Conservation (phyloP, 1,140 invertebrate species). For the Drosophila littoralis region DNA sequence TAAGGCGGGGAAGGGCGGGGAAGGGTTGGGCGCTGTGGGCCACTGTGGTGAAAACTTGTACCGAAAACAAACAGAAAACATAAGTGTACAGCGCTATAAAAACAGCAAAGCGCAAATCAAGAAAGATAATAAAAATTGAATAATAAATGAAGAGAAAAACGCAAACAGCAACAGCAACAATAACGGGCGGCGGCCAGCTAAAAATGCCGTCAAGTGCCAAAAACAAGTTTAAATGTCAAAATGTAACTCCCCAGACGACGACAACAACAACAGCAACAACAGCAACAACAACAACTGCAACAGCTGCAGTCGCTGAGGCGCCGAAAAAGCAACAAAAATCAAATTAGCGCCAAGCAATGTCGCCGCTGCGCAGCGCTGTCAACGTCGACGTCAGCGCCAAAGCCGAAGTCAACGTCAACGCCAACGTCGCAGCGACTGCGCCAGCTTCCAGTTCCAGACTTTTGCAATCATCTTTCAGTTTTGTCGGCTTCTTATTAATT, state of each 20-base stretch:
- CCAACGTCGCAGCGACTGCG: constrained; percentile 11
- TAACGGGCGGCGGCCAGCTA: constrained; percentile 28
- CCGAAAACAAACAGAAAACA: constrained; percentile 29
- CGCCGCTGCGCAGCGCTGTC: constrained; percentile 20
- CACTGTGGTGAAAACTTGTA: constrained; percentile 53
- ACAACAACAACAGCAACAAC: constrained; percentile 25
- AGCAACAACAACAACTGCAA: constrained; percentile 40
- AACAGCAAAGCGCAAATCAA: constrained; percentile 70
- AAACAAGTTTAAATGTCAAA: constrained; percentile 82
- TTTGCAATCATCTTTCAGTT: constrained; percentile 66
- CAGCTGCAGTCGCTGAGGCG: constrained; percentile 63
- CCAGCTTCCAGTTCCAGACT: constrained; percentile 29
- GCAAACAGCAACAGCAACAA: constrained; percentile 17
- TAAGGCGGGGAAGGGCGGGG: constrained; percentile 28
- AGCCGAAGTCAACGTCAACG: not conserved
- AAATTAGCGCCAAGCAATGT: constrained; percentile 72
- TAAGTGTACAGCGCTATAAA: constrained; percentile 41
- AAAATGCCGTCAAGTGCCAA: constrained; percentile 71
- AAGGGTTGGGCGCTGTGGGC: constrained; percentile 41
- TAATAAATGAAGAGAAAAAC: constrained; percentile 50
- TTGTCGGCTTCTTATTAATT: constrained; percentile 51
- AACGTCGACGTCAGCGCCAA: too few species aligned
- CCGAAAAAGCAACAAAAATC: constrained; percentile 73
- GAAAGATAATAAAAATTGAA: constrained; percentile 71
- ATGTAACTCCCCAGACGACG: constrained; percentile 60